Conservation (phyloP, 2,113 vertebrate genomes). For the Muntiacus reevesi region DNA sequence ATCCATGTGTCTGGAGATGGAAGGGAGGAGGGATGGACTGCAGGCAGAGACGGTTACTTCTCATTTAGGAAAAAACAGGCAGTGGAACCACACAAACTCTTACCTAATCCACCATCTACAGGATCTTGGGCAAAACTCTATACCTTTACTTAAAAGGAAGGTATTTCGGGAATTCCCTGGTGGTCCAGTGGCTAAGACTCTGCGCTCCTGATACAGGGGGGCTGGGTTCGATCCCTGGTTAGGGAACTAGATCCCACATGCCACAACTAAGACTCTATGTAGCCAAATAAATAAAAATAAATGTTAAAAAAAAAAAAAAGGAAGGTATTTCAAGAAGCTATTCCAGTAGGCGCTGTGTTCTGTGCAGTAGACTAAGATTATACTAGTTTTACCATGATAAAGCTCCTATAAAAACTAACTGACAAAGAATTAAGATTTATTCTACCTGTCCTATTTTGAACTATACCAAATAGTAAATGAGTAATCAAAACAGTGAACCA, state of each 20-base stretch:
- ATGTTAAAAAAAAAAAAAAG: too few species aligned
- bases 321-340: background rate
- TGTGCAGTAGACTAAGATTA: background rate
- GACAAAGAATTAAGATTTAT: background rate
- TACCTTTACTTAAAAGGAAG: background rate
- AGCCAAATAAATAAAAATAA: too few species aligned
- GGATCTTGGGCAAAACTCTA: background rate
- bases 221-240: too few species aligned
- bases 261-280: too few species aligned
- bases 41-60: background rate
- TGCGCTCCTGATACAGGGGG: too few species aligned
- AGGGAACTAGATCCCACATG: too few species aligned
- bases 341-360: background rate
- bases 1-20: background rate
- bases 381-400: background rate
- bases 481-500: background rate
- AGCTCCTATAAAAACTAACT: background rate
- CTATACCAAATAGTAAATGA: background rate
- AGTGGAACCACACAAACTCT: background rate
- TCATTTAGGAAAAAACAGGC: background rate
- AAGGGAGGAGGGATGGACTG: background rate
- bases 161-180: too few species aligned
- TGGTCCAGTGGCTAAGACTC: too few species aligned
- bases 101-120: background rate
- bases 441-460: background rate